Evolutionary conservation across 2,113 vertebrate species (phyloP).

Genomic region (Rhabdornis inornatus): DNA sequence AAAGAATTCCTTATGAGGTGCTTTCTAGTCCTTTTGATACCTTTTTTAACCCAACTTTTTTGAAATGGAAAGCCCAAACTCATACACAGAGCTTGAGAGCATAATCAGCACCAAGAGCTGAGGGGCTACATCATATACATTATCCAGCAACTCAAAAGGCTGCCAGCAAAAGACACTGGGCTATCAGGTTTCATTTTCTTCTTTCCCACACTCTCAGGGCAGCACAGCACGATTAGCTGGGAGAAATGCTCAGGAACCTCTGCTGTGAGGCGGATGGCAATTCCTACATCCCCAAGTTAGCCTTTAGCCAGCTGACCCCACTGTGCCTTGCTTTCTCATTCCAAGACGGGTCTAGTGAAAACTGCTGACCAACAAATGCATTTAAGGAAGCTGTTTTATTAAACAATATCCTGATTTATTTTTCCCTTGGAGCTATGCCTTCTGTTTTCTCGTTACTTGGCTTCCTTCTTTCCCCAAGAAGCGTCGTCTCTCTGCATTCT

Average conservation of each 20-base stretch:
- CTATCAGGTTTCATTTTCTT: background rate
- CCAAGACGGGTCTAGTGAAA: background rate
- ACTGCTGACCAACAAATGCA: background rate
- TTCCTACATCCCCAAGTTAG: background rate
- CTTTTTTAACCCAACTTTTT: background rate
- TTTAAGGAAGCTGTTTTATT: background rate
- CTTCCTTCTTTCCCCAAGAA: background rate
- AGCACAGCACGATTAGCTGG: background rate
- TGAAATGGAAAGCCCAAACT: background rate
- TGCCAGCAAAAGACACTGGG: background rate
- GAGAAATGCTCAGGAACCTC: background rate
- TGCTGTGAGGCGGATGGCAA: background rate
- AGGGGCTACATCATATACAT: background rate
- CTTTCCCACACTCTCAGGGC: background rate
- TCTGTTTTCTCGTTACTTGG: background rate
- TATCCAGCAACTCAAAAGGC: background rate
- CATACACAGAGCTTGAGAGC: background rate
- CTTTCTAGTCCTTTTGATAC: background rate
- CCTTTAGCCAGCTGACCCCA: background rate
- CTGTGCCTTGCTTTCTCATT: background rate
- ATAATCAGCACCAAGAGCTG: background rate
- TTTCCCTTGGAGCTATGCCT: background rate
- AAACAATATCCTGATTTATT: background rate
- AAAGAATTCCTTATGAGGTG: background rate
- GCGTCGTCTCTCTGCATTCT: background rate